A percentile compares a stretch with the other conserved stretches of the same genome.
These are phyloP conservation scores for Diplodus sargus DNA, from an alignment of 2,797 vertebrate genomes.

Conservation along the genomic window DNA sequence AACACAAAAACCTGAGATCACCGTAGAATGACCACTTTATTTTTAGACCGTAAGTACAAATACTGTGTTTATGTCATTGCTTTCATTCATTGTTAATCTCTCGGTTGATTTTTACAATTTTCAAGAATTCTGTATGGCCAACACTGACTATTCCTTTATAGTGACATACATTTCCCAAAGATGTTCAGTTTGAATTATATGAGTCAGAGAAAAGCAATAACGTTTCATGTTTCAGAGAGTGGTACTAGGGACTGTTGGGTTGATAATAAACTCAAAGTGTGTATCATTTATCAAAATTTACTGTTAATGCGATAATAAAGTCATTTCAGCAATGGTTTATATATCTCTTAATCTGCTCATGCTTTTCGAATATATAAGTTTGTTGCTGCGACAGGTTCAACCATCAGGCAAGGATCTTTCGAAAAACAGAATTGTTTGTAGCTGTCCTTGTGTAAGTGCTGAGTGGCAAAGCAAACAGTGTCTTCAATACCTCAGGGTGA, in stretches of 20 bases:
- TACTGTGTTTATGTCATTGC: background rate
- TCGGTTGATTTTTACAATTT: background rate
- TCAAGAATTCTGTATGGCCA: background rate
- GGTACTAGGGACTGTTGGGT: background rate
- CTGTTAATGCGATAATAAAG: background rate
- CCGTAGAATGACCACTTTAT: slow-evolving; percentile 14
- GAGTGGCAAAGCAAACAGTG: slow-evolving; percentile 18
- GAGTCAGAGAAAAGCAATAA: background rate
- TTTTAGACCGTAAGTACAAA: background rate
- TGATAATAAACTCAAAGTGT: background rate
- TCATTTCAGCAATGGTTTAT: background rate
- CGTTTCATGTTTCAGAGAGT: background rate
- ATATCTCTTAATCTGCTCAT: background rate
- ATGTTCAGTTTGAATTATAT: background rate
- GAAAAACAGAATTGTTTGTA: slow-evolving; percentile 1
- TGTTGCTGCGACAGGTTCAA: background rate
- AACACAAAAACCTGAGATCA: slow-evolving; percentile 38
- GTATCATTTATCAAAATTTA: slow-evolving; percentile 6
- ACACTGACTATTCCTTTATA: background rate
- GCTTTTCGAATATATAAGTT: background rate
- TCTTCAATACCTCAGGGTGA: slow-evolving; percentile 31
- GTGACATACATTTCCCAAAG: background rate
- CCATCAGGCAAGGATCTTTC: slow-evolving; percentile 1
- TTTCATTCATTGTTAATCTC: background rate
- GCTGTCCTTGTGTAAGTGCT: background rate